Evolutionary conservation across 1,140 invertebrate genomes (phyloP).

Genomic region (Drosophila grimshawi): DNA sequence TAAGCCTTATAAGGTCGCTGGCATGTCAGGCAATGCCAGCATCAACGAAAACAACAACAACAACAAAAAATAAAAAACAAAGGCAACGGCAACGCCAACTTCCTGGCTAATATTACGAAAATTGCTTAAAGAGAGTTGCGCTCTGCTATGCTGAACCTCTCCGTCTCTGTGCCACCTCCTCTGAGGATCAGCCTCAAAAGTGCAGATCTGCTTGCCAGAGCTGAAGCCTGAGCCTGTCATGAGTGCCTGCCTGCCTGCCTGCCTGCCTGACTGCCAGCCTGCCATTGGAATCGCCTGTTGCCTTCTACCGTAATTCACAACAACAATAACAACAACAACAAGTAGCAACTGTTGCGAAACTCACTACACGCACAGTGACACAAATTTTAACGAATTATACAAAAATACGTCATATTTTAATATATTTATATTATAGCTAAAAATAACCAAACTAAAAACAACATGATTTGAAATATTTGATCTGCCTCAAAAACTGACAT

Average conservation of each 20-base stretch:
- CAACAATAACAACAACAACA: conserved; percentile 54
- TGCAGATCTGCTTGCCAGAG: conserved; percentile 34
- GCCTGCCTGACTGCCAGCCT: conserved; percentile 25
- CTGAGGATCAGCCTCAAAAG: conserved; percentile 66
- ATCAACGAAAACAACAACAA: conserved; percentile 11
- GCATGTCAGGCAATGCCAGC: conserved; percentile 56
- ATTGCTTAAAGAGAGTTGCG: conserved; percentile 66
- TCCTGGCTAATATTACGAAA: conserved; percentile 83
- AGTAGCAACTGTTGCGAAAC: conserved; percentile 70
- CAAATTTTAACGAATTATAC: neutral
- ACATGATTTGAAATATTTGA: too few relatives aligned
- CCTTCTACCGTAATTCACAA: conserved; percentile 82
- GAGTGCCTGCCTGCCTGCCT: conserved; percentile 27
- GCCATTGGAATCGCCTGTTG: conserved; percentile 67
- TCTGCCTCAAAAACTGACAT: too few relatives aligned
- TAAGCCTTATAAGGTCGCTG: conserved; percentile 75
- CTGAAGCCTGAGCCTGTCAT: conserved; percentile 45
- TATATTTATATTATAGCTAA: too few relatives aligned
- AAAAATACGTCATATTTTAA: too few relatives aligned
- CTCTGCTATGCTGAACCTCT: conserved; percentile 1
- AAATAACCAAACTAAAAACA: too few relatives aligned
- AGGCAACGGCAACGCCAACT: conserved; percentile 48
- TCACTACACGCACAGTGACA: conserved; percentile 57
- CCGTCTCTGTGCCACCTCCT: neutral
- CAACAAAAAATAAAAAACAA: conserved; percentile 8